Percentiles rank a stretch among this genome's conserved stretches.
Conservation (phyloP, 2,888 invertebrate genomes). For the Pseudanteris insignis region DNA sequence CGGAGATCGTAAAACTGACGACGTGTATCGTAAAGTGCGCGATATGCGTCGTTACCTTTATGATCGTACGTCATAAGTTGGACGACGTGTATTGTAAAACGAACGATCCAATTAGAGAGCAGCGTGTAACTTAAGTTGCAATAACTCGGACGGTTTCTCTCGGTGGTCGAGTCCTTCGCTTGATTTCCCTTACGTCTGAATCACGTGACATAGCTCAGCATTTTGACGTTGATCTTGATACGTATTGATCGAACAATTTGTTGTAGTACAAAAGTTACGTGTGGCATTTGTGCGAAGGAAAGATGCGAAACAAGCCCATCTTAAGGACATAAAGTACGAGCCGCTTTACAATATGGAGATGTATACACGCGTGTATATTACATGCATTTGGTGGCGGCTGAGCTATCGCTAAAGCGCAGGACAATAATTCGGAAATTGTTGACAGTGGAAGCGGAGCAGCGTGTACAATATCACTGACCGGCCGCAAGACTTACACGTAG, state of each 20-base stretch:
- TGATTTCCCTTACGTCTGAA: constrained; percentile 21
- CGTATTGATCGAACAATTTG: constrained; percentile 23
- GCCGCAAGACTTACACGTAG: too few relatives aligned
- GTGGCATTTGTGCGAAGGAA: constrained; percentile 15
- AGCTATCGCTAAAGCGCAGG: constrained; percentile 14
- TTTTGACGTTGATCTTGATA: constrained; percentile 34
- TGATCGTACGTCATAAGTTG: constrained; percentile 7
- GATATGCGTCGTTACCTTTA: constrained; percentile 13
- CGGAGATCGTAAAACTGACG: too few relatives aligned
- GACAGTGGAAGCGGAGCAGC: constrained; percentile 18
- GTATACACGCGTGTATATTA: too few relatives aligned
- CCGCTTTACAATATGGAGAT: too few relatives aligned
- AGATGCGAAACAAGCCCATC: constrained; percentile 5
- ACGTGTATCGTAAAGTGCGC: constrained; percentile 3
- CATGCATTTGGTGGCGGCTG: too few relatives aligned
- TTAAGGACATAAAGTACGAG: constrained; percentile 10
- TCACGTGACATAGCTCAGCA: constrained; percentile 3
- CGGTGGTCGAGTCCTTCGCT: constrained; percentile 21
- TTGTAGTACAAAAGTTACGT: too few relatives aligned
- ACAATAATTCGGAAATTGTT: constrained; percentile 27
- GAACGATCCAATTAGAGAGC: constrained; percentile 23
- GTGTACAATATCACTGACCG: constrained; percentile 22
- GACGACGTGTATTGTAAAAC: constrained; percentile 7
- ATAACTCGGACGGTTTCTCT: constrained; percentile 12
- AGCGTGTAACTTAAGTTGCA: too few relatives aligned